Conservation (phyloP, 2,113 vertebrate species). For the Eolophus roseicapilla region DNA sequence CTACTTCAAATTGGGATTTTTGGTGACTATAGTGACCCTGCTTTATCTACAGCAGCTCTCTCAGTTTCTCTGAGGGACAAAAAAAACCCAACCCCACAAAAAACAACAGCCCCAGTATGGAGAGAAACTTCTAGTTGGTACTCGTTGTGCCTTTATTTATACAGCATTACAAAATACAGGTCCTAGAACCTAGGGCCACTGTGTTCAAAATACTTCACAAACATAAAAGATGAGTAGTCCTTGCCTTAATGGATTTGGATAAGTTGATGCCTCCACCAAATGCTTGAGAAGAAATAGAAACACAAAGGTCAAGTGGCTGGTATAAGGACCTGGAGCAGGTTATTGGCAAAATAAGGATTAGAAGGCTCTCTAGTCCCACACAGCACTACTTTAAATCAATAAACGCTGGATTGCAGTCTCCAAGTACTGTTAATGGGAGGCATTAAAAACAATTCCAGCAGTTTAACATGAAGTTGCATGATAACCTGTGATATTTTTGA, state of each 20-base stretch:
- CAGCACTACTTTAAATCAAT: not conserved
- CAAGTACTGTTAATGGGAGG: not conserved
- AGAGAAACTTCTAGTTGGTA: not conserved
- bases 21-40: not conserved
- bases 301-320: not conserved
- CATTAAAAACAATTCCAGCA: not conserved
- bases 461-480: not conserved
- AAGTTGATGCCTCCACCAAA: not conserved
- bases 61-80: not conserved
- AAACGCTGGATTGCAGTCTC: not conserved
- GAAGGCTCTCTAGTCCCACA: not conserved
- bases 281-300: not conserved
- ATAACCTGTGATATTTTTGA: constrained; percentile 23
- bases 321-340: not conserved
- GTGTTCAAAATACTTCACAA: not conserved
- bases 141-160: not conserved
- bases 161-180: not conserved
- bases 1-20: not conserved
- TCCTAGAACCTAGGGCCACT: not conserved
- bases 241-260: not conserved
- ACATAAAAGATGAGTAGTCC: not conserved
- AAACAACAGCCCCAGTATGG: not conserved
- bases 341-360: not conserved
- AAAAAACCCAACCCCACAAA: not conserved
- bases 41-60: not conserved